These are phyloP conservation scores for Psilopsiagon aymara DNA, from an alignment of 2,113 vertebrate genomes.

Conservation along the genomic window DNA sequence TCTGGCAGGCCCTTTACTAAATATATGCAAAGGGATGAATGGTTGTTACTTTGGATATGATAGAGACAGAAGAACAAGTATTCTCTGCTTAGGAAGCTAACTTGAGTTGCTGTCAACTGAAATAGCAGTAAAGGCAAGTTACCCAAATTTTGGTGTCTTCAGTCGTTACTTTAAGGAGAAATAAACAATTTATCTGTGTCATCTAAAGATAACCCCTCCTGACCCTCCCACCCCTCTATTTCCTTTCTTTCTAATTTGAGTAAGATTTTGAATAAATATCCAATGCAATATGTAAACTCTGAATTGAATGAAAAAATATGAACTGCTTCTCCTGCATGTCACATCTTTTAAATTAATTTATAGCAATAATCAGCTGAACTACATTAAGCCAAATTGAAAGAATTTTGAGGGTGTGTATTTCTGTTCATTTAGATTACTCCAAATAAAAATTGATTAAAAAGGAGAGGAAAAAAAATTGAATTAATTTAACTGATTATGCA, in stretches of 20 bases:
- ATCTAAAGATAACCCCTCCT: background rate
- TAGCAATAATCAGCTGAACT: slow-evolving; percentile 25
- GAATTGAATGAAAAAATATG: background rate
- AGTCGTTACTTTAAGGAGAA: background rate
- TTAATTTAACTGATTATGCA: slow-evolving; percentile 13
- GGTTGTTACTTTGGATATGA: background rate
- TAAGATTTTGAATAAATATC: background rate
- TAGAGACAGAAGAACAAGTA: background rate
- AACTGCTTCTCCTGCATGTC: background rate
- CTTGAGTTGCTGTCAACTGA: background rate
- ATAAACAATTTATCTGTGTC: background rate
- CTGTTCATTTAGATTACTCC: slow-evolving; percentile 4
- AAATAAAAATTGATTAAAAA: slow-evolving; percentile 43
- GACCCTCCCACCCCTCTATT: background rate
- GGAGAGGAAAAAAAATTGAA: slow-evolving; percentile 9
- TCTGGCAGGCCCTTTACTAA: background rate
- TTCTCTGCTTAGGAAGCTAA: background rate
- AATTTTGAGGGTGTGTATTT: background rate
- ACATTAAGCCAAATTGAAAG: background rate
- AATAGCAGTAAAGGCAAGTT: background rate
- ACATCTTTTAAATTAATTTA: slow-evolving; percentile 29
- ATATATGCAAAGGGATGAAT: background rate
- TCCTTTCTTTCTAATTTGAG: background rate
- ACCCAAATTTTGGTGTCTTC: background rate
- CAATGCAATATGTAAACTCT: background rate